phyloP scores from a whole-genome alignment of 2,797 vertebrate genomes.

The Sternotherus odoratus region DNA sequence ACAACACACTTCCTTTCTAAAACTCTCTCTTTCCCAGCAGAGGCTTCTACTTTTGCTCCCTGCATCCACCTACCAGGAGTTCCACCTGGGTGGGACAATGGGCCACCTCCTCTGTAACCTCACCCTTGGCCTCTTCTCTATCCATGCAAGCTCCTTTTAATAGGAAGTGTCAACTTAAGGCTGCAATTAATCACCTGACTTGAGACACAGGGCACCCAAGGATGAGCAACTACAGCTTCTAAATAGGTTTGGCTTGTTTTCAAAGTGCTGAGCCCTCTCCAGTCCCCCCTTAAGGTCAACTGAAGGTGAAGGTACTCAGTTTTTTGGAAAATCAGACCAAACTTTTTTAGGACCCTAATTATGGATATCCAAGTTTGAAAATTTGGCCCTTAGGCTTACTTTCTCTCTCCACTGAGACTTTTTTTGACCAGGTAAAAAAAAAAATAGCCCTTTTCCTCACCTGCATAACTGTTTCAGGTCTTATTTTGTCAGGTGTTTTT shows the following conservation, averaged over 20 bases:
- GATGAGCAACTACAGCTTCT: not conserved
- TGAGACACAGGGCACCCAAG: not conserved
- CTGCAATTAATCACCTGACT: not conserved
- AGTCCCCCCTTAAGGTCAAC: too few species aligned
- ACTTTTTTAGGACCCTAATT: not conserved
- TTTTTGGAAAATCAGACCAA: not conserved
- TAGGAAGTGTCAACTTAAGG: not conserved
- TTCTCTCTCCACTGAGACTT: not conserved
- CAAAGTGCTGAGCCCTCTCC: too few species aligned
- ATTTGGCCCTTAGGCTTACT: not conserved
- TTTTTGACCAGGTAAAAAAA: not conserved
- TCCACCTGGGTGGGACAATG: not conserved
- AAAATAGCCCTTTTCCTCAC: not conserved
- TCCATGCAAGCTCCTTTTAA: not conserved
- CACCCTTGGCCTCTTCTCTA: not conserved
- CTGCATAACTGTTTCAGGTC: not conserved
- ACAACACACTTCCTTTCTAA: not conserved
- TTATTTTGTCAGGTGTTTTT: not conserved
- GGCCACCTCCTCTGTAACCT: not conserved
- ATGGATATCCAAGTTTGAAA: not conserved
- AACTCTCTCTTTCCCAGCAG: not conserved
- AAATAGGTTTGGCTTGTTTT: not conserved
- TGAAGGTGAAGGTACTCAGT: too few species aligned
- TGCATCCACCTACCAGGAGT: not conserved
- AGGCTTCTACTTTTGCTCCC: not conserved